Conservation (phyloP, 2,888 invertebrate species). For the Aleiodes testaceus region DNA sequence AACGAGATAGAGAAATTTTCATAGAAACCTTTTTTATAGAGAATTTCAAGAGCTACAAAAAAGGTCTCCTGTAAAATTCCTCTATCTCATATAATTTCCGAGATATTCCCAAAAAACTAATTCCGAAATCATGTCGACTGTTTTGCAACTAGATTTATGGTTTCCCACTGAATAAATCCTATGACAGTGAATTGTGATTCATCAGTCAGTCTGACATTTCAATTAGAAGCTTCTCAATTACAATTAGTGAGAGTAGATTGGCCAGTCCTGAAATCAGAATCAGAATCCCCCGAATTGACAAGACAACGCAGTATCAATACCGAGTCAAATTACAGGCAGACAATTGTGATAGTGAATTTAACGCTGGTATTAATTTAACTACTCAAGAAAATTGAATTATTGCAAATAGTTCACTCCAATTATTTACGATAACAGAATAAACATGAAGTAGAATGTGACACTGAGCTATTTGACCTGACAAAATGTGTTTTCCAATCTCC, state of each 20-base stretch:
- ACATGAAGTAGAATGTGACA: neutral
- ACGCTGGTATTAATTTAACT: no score
- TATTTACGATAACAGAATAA: no score
- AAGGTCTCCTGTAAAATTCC: no score
- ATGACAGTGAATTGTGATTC: conserved; percentile 30
- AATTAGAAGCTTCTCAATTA: conserved; percentile 37
- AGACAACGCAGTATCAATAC: neutral
- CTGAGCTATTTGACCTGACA: no score
- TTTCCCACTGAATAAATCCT: neutral
- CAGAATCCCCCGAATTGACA: neutral
- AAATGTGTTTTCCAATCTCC: neutral
- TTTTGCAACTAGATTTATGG: neutral
- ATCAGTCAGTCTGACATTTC: conserved; percentile 39
- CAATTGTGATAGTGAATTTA: neutral
- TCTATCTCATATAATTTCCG: no score
- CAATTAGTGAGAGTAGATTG: conserved; percentile 34
- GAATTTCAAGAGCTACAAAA: no score
- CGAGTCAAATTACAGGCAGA: conserved; percentile 28
- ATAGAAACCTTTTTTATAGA: no score
- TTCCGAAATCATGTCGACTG: neutral
- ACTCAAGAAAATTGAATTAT: no score
- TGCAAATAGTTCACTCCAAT: no score
- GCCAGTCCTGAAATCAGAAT: neutral
- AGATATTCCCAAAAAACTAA: no score
- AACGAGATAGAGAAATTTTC: no score